Evolutionary conservation across 2,888 invertebrate species (phyloP).

Genomic region (Ischnura elegans): DNA sequence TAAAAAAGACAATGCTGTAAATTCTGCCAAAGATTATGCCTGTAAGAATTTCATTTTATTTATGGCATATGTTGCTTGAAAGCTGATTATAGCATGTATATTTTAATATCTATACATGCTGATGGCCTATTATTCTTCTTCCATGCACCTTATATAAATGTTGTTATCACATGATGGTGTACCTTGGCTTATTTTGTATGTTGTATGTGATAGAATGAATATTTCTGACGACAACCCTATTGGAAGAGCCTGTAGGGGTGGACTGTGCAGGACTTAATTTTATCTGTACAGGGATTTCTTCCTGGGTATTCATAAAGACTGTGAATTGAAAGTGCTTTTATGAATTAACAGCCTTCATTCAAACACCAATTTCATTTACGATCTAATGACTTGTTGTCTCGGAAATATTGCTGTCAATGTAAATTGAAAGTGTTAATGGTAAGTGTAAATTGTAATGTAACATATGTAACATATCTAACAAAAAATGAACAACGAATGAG

Average conservation of each 20-base stretch:
- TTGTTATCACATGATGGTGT: neutral
- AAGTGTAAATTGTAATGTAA: neutral
- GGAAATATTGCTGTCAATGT: neutral
- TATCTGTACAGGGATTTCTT: neutral
- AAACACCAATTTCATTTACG: constrained; percentile 6
- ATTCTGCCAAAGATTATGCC: neutral
- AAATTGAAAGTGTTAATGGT: neutral
- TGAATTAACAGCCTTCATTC: neutral
- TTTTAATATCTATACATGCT: neutral
- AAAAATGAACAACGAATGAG: constrained; percentile 14
- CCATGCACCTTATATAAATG: neutral
- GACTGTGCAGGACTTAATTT: neutral
- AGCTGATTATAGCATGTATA: neutral
- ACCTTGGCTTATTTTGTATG: neutral
- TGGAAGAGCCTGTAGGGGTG: neutral
- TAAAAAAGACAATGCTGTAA: too few relatives aligned
- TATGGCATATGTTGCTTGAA: neutral
- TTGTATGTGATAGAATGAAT: neutral
- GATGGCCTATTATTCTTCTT: constrained; percentile 16
- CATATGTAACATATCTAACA: neutral
- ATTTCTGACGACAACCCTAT: neutral
- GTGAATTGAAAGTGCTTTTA: neutral
- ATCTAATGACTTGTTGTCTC: neutral
- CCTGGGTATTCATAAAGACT: neutral
- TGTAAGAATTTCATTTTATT: neutral